Evolutionary conservation across 2,113 vertebrate genomes (phyloP).

Genomic region (Odocoileus hemionus): DNA sequence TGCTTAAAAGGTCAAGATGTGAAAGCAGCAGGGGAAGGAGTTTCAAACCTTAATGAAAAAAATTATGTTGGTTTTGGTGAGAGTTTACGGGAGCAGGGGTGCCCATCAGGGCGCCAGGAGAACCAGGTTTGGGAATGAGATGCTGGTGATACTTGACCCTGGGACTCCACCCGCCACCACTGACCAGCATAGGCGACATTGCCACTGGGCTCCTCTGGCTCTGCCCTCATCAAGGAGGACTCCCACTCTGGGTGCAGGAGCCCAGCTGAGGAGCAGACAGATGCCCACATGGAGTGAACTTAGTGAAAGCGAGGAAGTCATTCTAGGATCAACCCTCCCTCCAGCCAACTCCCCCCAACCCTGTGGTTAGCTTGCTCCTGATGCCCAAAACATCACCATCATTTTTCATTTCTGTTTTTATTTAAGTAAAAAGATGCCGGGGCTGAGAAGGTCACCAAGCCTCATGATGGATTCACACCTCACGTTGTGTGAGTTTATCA

Average conservation of each 20-base stretch:
- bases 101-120: rapidly evolving
- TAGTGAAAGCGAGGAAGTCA: background rate
- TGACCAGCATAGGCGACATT: background rate
- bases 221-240: background rate
- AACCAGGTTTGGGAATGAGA: background rate
- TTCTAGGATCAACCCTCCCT: background rate
- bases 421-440: background rate
- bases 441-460: background rate
- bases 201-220: background rate
- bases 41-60: background rate
- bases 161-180: background rate
- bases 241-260: rapidly evolving
- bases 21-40: background rate
- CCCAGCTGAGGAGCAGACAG: background rate
- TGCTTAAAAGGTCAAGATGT: background rate
- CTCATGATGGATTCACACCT: background rate
- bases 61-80: no score
- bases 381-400: rapidly evolving
- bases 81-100: background rate
- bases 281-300: background rate
- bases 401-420: background rate
- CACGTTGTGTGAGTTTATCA: background rate
- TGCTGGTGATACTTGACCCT: background rate
- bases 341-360: background rate
- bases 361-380: background rate